Conservation (phyloP, 2,113 vertebrate species). For the Muntiacus reevesi region DNA sequence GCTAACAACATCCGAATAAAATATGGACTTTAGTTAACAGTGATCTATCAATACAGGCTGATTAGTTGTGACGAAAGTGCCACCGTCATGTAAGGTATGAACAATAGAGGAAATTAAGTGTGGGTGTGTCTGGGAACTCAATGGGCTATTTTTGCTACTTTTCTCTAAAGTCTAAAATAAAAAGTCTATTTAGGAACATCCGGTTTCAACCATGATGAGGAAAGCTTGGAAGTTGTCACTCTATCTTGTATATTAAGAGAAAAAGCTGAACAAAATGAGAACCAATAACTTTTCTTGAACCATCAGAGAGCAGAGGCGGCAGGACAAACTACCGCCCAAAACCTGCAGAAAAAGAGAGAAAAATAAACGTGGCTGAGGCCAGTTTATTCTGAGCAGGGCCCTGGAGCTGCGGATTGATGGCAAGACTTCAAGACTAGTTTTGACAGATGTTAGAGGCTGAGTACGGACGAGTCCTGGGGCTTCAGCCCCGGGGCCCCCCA, state of each 20-base stretch:
- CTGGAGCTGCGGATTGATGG: rapidly evolving
- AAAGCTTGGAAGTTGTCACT: background rate
- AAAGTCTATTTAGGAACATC: background rate
- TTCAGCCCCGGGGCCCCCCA: rapidly evolving
- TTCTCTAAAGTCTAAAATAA: background rate
- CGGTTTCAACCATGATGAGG: background rate
- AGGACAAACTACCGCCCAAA: rapidly evolving
- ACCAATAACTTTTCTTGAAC: background rate
- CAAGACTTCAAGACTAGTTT: rapidly evolving
- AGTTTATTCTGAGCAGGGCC: background rate
- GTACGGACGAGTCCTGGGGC: rapidly evolving
- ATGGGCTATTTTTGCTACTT: background rate
- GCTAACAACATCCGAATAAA: background rate
- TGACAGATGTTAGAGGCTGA: too few species aligned
- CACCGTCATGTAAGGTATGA: background rate
- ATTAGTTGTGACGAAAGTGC: background rate
- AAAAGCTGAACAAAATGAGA: background rate
- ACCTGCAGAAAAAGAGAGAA: rapidly evolving
- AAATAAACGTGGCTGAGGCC: rapidly evolving
- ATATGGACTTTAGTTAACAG: background rate
- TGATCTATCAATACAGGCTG: background rate
- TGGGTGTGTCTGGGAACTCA: background rate
- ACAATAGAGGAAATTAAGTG: background rate
- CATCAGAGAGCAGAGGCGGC: background rate
- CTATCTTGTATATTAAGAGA: background rate